Evolutionary conservation across 92 coral and sea anemone genomes (phyloP).

Genomic region (Zoanthus sansibaricus): DNA sequence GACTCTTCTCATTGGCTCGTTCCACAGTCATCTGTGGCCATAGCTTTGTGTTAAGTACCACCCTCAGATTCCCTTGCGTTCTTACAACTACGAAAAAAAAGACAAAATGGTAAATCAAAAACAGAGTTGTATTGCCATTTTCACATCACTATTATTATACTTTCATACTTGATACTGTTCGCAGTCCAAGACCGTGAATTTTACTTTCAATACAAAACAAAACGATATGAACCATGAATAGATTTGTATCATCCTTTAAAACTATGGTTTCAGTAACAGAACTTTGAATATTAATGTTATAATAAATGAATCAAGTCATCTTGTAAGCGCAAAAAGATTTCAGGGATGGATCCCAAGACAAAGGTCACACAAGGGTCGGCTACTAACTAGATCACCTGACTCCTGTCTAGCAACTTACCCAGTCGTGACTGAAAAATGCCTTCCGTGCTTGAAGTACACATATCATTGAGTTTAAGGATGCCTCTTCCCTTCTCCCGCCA

Average conservation of each 20-base stretch:
- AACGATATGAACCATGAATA: no score
- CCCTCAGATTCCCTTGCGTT: slow-evolving; percentile 92
- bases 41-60: slow-evolving; percentile 92
- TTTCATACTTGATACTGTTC: no score
- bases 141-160: no score
- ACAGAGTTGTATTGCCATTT: background rate
- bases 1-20: slow-evolving; percentile 90
- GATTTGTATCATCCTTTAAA: no score
- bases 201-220: no score
- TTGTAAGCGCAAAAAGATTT: no score
- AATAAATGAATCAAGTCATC: no score
- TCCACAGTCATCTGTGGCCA: slow-evolving; percentile 99
- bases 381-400: background rate
- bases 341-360: no score
- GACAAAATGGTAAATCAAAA: background rate
- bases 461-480: slow-evolving; percentile 87
- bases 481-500: slow-evolving; percentile 99
- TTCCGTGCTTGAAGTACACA: slow-evolving; percentile 89
- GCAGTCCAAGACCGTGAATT: no score
- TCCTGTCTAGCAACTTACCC: slow-evolving; percentile 68
- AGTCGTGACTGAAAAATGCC: slow-evolving; percentile 96
- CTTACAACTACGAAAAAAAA: slow-evolving; percentile 73
- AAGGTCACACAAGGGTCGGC: no score
- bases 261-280: no score
- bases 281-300: no score